These are phyloP conservation scores for Uropetala carovei DNA, from an alignment of 2,888 invertebrate species.

Conservation along the genomic window DNA sequence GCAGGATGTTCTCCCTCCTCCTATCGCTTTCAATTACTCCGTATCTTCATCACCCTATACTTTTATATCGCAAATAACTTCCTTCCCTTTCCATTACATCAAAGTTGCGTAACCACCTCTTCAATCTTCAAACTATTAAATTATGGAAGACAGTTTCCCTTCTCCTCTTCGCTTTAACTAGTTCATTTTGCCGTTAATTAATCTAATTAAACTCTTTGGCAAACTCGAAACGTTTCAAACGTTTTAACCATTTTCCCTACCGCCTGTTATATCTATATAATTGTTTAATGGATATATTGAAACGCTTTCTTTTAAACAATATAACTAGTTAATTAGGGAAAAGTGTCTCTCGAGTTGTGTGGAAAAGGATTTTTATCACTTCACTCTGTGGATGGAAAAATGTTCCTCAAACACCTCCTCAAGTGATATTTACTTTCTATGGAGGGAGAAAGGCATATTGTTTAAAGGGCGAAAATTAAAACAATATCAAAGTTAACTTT, in stretches of 20 bases:
- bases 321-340: background rate
- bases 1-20: background rate
- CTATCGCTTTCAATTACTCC: constrained; percentile 5
- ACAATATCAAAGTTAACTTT: no score
- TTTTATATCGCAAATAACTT: background rate
- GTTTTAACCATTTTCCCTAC: background rate
- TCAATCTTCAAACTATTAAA: background rate
- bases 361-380: background rate
- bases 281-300: background rate
- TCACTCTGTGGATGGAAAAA: no score
- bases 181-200: background rate
- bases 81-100: background rate
- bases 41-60: constrained; percentile 3
- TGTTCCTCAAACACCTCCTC: no score
- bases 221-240: background rate
- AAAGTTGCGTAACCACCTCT: background rate
- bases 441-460: no score
- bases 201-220: background rate
- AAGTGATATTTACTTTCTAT: no score
- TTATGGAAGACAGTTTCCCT: background rate
- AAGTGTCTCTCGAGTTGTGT: background rate
- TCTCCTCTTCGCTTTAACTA: background rate
- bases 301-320: background rate
- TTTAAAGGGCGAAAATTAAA: no score
- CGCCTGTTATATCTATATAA: background rate